phyloP scores from a whole-genome alignment of 2,113 vertebrate species.

The Thomomys bottae region DNA sequence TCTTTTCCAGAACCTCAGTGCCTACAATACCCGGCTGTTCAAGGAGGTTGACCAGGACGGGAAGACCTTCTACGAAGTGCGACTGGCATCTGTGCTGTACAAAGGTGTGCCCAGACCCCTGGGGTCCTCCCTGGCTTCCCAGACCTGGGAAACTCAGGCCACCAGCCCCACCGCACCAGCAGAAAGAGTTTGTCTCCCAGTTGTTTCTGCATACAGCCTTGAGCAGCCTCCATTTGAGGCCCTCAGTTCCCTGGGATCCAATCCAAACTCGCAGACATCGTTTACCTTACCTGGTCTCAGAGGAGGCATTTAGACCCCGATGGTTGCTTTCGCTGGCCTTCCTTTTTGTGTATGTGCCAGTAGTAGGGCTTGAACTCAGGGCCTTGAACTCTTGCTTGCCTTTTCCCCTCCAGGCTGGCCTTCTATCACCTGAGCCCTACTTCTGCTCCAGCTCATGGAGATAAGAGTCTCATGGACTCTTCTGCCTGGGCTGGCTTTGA shows the following conservation, averaged over 20 bases:
- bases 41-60: constrained; percentile 84
- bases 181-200: not conserved
- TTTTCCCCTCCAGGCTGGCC: no score
- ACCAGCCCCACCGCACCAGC: not conserved
- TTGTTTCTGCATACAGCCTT: not conserved
- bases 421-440: no score
- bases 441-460: no score
- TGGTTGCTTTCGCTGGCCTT: not conserved
- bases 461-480: no score
- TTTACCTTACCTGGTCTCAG: not conserved
- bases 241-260: not conserved
- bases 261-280: not conserved
- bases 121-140: not conserved
- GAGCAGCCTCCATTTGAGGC: not conserved
- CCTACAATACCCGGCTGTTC: constrained; percentile 95
- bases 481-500: no score
- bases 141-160: not conserved
- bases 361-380: no score
- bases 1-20: constrained; percentile 90
- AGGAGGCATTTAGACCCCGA: not conserved
- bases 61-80: constrained; percentile 89
- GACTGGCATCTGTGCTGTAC: constrained; percentile 91
- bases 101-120: constrained; percentile 85
- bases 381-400: no score
- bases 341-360: no score